A percentile compares a stretch with the other conserved stretches of the same genome.
Evolutionary conservation across 2,888 invertebrate genomes (phyloP).

Genomic region (Tetheella fluctuosa): DNA sequence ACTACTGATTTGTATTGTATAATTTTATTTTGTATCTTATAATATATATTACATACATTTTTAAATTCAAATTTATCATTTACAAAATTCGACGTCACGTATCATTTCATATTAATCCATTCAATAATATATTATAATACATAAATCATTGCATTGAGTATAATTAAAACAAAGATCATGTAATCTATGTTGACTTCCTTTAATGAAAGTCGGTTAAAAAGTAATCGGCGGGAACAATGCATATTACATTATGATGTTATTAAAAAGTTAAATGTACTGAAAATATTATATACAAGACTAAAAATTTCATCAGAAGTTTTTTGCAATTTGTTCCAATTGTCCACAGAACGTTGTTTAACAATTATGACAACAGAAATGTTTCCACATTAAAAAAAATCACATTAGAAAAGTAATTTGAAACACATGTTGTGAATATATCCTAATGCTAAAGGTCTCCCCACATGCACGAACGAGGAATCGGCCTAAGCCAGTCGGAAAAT

Average conservation of each 20-base stretch:
- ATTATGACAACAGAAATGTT: neutral
- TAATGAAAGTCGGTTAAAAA: too few species aligned
- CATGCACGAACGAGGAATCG: neutral
- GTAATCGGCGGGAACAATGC: slow-evolving; percentile 2
- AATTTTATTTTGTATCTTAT: slow-evolving; percentile 16
- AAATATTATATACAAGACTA: neutral
- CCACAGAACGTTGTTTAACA: neutral
- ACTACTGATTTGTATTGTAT: slow-evolving; percentile 12
- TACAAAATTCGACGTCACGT: neutral
- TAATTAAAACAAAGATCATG: neutral
- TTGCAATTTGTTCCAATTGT: neutral
- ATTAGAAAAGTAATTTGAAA: too few species aligned
- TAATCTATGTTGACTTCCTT: too few species aligned
- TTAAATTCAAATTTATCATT: neutral
- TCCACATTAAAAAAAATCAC: neutral
- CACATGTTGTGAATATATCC: too few species aligned
- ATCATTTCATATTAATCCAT: too few species aligned
- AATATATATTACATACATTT: slow-evolving; percentile 16
- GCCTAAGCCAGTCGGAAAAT: too few species aligned
- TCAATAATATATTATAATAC: neutral
- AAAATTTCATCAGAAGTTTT: neutral
- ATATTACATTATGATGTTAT: neutral
- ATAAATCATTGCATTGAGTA: slow-evolving; percentile 4
- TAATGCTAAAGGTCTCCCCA: too few species aligned
- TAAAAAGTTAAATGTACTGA: neutral